A percentile compares a stretch with the other conserved stretches of the same genome.
Evolutionary conservation across 2,888 invertebrate species (phyloP).

Genomic region (Nipponacmea schrenckii): DNA sequence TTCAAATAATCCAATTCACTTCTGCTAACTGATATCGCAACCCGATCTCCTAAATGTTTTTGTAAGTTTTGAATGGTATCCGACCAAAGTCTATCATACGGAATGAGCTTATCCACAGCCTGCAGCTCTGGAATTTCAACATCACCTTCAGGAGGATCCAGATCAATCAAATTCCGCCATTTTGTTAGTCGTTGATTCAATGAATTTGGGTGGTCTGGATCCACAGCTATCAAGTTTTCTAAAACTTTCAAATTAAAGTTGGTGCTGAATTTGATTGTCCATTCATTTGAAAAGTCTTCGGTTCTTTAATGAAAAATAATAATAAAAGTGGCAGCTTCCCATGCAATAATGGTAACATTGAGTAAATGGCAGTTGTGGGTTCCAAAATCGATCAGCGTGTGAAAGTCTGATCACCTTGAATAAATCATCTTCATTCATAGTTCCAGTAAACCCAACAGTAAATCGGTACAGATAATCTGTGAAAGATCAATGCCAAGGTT

Average conservation of each 20-base stretch:
- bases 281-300: constrained; percentile 10
- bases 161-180: not conserved
- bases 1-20: constrained; percentile 2
- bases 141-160: not conserved
- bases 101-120: constrained; percentile 33
- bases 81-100: constrained; percentile 54
- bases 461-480: too few relatives aligned
- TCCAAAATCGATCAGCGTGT: too few relatives aligned
- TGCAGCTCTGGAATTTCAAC: constrained; percentile 26
- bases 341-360: too few relatives aligned
- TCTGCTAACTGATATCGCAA: not conserved
- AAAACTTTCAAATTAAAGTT: constrained; percentile 39
- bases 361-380: too few relatives aligned
- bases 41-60: constrained; percentile 27
- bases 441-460: too few relatives aligned
- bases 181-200: constrained; percentile 11
- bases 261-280: constrained; percentile 32
- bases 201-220: constrained; percentile 32
- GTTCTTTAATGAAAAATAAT: not conserved
- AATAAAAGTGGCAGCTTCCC: too few relatives aligned
- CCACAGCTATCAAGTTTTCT: constrained; percentile 28
- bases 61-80: constrained; percentile 53
- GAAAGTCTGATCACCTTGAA: too few relatives aligned
- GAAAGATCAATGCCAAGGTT: too few relatives aligned
- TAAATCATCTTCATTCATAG: too few relatives aligned